Percentiles rank a stretch among this genome's conserved stretches.
Evolutionary conservation across 92 coral and sea anemone genomes (phyloP).

Genomic region (Epizoanthus ramosus): DNA sequence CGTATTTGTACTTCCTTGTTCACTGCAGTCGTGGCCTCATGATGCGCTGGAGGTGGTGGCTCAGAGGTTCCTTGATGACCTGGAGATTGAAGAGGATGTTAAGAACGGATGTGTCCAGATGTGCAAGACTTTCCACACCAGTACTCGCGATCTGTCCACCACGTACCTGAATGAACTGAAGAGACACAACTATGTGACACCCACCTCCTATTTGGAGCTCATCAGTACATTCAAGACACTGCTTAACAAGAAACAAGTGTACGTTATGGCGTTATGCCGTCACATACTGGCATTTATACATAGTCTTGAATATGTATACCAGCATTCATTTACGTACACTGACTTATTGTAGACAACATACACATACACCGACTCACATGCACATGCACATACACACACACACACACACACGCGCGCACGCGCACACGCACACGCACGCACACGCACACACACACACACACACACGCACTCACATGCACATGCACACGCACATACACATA

Average conservation of each 20-base stretch:
- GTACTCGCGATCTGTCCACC: conserved; percentile 84
- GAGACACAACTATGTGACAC: conserved; percentile 99
- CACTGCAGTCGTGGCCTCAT: conserved; percentile 92
- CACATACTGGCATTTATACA: neutral
- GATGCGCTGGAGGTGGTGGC: conserved; percentile 98
- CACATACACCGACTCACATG: neutral
- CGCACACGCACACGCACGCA: neutral
- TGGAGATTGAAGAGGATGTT: conserved; percentile 83
- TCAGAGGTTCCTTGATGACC: conserved; percentile 90
- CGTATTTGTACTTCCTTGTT: neutral
- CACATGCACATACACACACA: neutral
- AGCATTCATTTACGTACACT: neutral
- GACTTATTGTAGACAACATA: neutral
- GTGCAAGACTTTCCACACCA: conserved; percentile 96
- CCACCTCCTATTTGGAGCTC: conserved; percentile 96
- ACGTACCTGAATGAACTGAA: conserved; percentile 86
- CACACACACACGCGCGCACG: neutral
- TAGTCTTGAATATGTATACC: neutral
- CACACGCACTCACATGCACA: no score
- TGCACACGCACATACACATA: neutral
- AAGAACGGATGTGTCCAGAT: conserved; percentile 89
- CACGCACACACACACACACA: no score
- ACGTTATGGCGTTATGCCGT: conserved; percentile 34
- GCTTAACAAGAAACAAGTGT: conserved; percentile 97
- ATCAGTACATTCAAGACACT: conserved; percentile 94